phyloP scores from a whole-genome alignment of 2,113 vertebrate species.

The Mormyrus iriodes region DNA sequence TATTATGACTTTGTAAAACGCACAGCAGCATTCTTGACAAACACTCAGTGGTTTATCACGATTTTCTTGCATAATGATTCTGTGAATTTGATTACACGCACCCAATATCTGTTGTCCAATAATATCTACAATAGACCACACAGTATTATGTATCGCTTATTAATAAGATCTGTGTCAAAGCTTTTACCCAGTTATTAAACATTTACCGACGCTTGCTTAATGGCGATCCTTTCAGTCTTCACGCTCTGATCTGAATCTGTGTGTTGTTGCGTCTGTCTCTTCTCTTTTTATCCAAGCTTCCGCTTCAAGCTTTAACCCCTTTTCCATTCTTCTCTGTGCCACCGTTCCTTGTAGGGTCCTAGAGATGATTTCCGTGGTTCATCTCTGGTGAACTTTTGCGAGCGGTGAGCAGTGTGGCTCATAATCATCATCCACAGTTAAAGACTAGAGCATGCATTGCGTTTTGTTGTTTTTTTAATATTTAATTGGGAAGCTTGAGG shows the following conservation, averaged over 20 bases:
- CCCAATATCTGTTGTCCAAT: background rate
- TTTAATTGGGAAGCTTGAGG: background rate
- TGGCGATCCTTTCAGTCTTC: background rate
- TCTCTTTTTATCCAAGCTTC: background rate
- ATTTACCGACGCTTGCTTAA: background rate
- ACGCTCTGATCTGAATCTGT: background rate
- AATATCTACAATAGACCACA: background rate
- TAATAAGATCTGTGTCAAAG: background rate
- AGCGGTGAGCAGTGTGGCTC: background rate
- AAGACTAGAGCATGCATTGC: background rate
- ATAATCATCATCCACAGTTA: background rate
- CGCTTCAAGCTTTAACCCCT: background rate
- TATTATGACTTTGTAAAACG: background rate
- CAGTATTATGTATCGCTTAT: background rate
- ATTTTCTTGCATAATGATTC: background rate
- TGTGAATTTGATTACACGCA: background rate
- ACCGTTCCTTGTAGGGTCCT: slow-evolving; percentile 32
- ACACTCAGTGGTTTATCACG: background rate
- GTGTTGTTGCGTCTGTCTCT: slow-evolving; percentile 21
- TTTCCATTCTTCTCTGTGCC: background rate
- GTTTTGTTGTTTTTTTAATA: background rate
- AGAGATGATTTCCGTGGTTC: slow-evolving; percentile 19
- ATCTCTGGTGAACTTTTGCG: slow-evolving; percentile 9
- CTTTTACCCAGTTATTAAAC: background rate
- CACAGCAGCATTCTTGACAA: background rate